These are phyloP conservation scores for Caenorhabditis sp. DNA, from an alignment of 2,888 invertebrate genomes.

Conservation along the genomic window DNA sequence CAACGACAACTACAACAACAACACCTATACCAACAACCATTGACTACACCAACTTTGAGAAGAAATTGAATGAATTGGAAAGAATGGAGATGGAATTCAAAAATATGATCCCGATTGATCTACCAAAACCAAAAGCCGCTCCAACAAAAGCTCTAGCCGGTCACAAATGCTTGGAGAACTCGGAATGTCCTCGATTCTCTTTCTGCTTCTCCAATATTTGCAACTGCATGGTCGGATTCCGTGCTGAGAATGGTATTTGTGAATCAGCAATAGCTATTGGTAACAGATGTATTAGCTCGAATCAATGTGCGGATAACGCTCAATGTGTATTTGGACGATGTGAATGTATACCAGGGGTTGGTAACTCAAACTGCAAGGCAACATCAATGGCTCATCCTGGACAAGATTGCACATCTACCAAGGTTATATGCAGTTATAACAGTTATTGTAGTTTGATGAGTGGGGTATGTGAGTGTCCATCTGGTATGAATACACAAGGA, in stretches of 20 bases:
- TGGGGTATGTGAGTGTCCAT: constrained; percentile 69
- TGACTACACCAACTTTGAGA: constrained; percentile 26
- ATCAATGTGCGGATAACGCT: constrained; percentile 49
- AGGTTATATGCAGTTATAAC: constrained; percentile 55
- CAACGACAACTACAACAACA: constrained; percentile 10
- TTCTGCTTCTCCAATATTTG: constrained; percentile 61
- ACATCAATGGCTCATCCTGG: constrained; percentile 59
- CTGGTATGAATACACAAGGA: constrained; percentile 56
- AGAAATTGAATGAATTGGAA: constrained; percentile 45
- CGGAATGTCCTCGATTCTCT: constrained; percentile 53
- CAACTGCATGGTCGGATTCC: constrained; percentile 63
- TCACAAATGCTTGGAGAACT: constrained; percentile 40
- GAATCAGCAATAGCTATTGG: constrained; percentile 46
- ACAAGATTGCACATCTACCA: constrained; percentile 51
- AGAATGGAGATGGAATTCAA: constrained; percentile 47
- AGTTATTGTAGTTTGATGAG: constrained; percentile 61
- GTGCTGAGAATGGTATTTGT: constrained; percentile 49
- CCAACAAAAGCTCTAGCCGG: constrained; percentile 37
- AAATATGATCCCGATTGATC: constrained; percentile 21
- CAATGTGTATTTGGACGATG: constrained; percentile 50
- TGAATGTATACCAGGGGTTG: constrained; percentile 33
- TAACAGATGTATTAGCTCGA: constrained; percentile 44
- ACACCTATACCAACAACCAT: constrained; percentile 4
- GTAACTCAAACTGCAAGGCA: constrained; percentile 42
- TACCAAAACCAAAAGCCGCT: constrained; percentile 7